phyloP scores from a whole-genome alignment of 2,888 invertebrate genomes.

The Drosophila rellima region DNA sequence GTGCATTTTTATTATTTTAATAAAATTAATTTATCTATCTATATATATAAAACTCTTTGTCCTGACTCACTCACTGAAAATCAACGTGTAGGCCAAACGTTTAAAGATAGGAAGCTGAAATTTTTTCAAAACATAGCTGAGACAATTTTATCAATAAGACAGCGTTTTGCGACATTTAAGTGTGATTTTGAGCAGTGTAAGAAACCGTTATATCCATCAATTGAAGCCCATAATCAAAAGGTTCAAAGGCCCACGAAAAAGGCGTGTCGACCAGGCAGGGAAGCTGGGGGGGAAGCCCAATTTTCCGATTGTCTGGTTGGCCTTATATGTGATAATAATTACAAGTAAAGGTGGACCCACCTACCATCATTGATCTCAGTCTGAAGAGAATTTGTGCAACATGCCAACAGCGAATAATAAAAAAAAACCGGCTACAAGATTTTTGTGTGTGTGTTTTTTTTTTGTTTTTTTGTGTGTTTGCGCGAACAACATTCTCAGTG shows the following conservation, averaged over 20 bases:
- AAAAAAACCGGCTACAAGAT: conserved; percentile 33
- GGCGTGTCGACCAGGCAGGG: background rate
- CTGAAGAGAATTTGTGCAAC: conserved; percentile 42
- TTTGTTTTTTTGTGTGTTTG: background rate
- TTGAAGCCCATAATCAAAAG: conserved; percentile 11
- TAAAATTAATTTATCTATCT: too few species aligned
- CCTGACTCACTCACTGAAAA: too few species aligned
- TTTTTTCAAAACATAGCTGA: too few species aligned
- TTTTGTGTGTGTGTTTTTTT: background rate
- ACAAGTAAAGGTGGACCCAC: conserved; percentile 35
- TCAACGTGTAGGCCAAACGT: too few species aligned
- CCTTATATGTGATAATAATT: conserved; percentile 44
- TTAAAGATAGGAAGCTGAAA: too few species aligned
- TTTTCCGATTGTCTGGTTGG: conserved; percentile 22
- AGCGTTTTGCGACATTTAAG: too few species aligned
- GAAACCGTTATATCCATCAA: conserved; percentile 30
- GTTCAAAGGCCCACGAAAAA: background rate
- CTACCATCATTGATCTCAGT: conserved; percentile 48
- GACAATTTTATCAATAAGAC: too few species aligned
- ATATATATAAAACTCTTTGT: too few species aligned
- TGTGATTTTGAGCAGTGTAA: conserved; percentile 2
- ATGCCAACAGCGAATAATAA: conserved; percentile 21
- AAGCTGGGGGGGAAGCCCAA: background rate
- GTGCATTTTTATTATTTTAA: too few species aligned
- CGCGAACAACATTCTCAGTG: conserved; percentile 53